Base-by-base conservation (phyloP, 1,140 invertebrate species). In the Drosophila trapezifrons region DNA sequence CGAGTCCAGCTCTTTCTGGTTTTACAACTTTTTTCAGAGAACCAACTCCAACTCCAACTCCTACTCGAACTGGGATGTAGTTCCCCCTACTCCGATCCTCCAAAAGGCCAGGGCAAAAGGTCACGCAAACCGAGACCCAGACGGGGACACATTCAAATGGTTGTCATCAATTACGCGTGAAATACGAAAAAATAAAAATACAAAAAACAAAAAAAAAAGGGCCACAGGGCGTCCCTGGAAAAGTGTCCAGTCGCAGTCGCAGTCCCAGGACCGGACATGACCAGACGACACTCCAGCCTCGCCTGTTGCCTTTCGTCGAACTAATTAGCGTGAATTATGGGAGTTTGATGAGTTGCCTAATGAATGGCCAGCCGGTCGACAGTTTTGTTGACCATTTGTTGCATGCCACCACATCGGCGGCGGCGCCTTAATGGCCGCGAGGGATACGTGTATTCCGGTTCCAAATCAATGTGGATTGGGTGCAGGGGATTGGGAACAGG, bases 311-410 rank as follows among this genome's bases (percentile, higher is more conserved):
- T 71, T 62, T 81, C 64, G 70, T 55, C 60, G 42, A 69, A 76
- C 82, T 80, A 81, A 85, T 85, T 85, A 81, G 74, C 69, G 74
- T 86, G 65, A 75, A 78, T 81, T 81, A 78, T 85, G 71, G 73
- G 65, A 80, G 71, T 80, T 80, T 80, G 72, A 74, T 78, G 67
- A 76, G 71, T 58, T 67, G 46, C 32, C 73, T 67, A 76, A 76
- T 75, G 63, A 76, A 76, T 69, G 75, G 18, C 51, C 32, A 37
- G 45, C 42, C 27, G 46, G 52, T 55, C 46, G 70, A 75, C 75
- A 62, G 73, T 76, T 77, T 69, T 69, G 73, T 76, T 76, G 73
- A 69, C 74, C 74, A 76, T 76, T 76, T 76, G 74, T 69, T 76
- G 72, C 63, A 66, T 43, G 57, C 58, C 7, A 47, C 56, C 37